A percentile compares a stretch with the other conserved stretches of the same genome.
Conservation (phyloP, 2,797 vertebrate genomes). For the Centropyge bicolor region DNA sequence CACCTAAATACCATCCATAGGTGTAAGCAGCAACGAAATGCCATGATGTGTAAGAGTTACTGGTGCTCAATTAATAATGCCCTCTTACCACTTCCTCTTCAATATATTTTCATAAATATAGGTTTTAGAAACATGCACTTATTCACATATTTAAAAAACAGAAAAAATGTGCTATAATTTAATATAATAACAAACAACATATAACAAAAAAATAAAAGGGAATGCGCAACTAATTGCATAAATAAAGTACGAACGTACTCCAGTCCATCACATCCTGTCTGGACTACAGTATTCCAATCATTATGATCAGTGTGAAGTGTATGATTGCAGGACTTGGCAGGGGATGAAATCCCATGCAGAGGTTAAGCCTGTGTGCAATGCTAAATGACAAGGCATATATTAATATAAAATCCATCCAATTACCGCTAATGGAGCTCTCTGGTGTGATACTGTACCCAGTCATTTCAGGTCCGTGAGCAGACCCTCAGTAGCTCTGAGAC, state of each 20-base stretch:
- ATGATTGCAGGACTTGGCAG: constrained; percentile 77
- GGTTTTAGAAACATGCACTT: neutral
- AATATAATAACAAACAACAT: neutral
- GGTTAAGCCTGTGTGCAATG: constrained; percentile 77
- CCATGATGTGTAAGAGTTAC: neutral
- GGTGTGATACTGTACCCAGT: constrained; percentile 69
- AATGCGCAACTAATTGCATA: neutral
- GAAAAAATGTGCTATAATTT: neutral
- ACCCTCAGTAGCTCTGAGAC: constrained; percentile 50
- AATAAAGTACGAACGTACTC: neutral
- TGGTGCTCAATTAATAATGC: neutral
- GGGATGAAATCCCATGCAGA: constrained; percentile 75
- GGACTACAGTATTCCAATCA: constrained; percentile 52
- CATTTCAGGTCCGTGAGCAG: constrained; percentile 73
- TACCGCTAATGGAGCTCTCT: constrained; percentile 78
- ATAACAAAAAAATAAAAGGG: neutral
- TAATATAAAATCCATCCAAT: constrained; percentile 82
- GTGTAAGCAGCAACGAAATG: neutral
- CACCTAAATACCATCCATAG: neutral
- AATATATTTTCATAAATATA: neutral
- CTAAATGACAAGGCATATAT: constrained; percentile 83
- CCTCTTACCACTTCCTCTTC: neutral
- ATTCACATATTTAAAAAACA: neutral
- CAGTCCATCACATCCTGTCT: constrained; percentile 6
- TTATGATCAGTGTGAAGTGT: constrained; percentile 73